Evolutionary conservation across 2,113 vertebrate species (phyloP).

Genomic region (Tachuris rubrigastra): DNA sequence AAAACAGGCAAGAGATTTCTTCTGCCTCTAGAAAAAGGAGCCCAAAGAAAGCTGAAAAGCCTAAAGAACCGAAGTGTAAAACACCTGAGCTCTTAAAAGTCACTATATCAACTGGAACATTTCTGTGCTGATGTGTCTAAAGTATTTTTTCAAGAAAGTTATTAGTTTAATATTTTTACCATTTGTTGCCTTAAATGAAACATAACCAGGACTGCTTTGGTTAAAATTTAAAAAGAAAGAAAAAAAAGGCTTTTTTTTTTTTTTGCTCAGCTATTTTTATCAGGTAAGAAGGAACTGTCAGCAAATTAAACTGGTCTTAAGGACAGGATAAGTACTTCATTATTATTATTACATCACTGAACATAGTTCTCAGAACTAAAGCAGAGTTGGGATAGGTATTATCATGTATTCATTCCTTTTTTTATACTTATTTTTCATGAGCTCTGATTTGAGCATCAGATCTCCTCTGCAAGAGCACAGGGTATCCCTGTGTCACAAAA

Average conservation of each 20-base stretch:
- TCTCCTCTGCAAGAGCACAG: not conserved
- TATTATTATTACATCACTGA: not conserved
- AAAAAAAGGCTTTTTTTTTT: not conserved
- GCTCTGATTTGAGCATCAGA: not conserved
- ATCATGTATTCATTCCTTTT: not conserved
- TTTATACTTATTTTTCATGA: not conserved
- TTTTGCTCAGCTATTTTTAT: not conserved
- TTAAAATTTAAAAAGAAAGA: not conserved
- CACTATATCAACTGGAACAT: not conserved
- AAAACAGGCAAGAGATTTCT: not conserved
- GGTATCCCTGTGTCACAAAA: not conserved
- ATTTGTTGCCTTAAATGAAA: not conserved
- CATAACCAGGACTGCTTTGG: not conserved
- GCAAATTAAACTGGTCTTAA: not conserved
- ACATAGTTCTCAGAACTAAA: not conserved
- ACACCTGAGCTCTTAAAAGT: not conserved
- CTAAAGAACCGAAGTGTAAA: not conserved
- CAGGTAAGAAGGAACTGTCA: not conserved
- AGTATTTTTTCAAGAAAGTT: not conserved
- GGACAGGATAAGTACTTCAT: not conserved
- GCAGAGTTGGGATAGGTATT: not conserved
- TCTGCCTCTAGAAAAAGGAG: not conserved
- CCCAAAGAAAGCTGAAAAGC: not conserved
- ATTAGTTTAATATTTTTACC: not conserved
- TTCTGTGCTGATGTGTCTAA: rapidly evolving